Evolutionary conservation across 1,140 invertebrate genomes (phyloP), one percentile per base, ranked within the genome.

Genomic region (Oryzaephilus surinamensis): DNA sequence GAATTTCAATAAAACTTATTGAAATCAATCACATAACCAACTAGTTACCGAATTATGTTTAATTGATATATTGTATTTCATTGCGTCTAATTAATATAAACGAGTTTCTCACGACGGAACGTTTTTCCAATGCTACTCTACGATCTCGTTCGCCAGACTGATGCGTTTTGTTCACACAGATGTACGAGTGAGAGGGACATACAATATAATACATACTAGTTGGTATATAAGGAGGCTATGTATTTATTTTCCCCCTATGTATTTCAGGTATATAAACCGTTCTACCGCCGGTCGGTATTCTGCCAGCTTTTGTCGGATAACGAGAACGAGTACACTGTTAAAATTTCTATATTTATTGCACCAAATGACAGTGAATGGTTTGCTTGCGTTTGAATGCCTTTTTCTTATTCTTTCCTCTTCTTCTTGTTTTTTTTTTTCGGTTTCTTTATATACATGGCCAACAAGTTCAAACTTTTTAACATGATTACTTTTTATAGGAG

Each of bases 91-190:
- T n/a, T n/a, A n/a, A n/a, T n/a, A n/a, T n/a, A n/a, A n/a, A n/a
- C n/a, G n/a, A n/a, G 48, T 37, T 54, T 49, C 45, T 32, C 44
- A 40, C 46, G 31, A 14, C 28, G 29, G 39, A 43, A 47, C 39
- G 39, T 36, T 42, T 18, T 19, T 44, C 45, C 38, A 45, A 46
- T 51, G 51, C 52, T n/a, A 52, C 54, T 36, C 50, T 17, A 50
- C 54, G 52, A 50, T 57, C 45, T 57, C 54, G 32, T 48, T 54
- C 47, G 52, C 30, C 52, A 57, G 54, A 57, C 54, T 57, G 54
- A 50, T 54, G 54, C 52, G 54, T 54, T 54, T 24, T 24, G 11
- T 11, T 24, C 50, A 54, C 52, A 53, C 51, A 51, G 54, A 41
- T 54, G 52, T 50, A 44, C 32, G 48, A 52, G 45, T 50, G 51